Conservation (phyloP, 2,113 vertebrate species). For the Odocoileus virginianus region DNA sequence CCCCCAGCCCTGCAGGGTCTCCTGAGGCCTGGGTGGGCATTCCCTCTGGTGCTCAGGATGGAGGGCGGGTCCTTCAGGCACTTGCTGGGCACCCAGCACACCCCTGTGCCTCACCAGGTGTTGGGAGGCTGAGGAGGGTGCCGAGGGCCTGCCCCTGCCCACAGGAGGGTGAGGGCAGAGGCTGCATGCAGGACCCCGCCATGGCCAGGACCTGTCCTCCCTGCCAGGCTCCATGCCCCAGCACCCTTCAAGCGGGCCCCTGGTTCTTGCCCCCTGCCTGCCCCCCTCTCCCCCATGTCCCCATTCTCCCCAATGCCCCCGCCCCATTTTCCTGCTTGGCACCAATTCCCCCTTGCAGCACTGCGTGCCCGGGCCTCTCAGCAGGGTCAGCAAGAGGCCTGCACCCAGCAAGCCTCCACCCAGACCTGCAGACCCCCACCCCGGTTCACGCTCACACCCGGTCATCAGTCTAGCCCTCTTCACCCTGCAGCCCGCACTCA, state of each 20-base stretch:
- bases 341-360: too few species aligned
- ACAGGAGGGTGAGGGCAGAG: not conserved
- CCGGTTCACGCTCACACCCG: accelerated
- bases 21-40: accelerated
- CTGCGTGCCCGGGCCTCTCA: too few species aligned
- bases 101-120: too few species aligned
- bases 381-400: not conserved
- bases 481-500: not conserved
- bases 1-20: not conserved
- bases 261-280: not conserved
- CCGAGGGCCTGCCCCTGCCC: not conserved
- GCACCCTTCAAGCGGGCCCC: not conserved
- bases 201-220: not conserved
- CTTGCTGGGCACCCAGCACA: not conserved
- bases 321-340: not conserved
- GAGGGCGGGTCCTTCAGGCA: accelerated
- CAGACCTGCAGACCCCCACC: not conserved
- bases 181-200: not conserved
- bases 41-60: not conserved
- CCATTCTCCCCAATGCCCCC: accelerated
- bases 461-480: accelerated
- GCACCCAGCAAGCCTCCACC: not conserved
- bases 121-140: too few species aligned
- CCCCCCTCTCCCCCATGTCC: not conserved
- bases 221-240: not conserved